Evolutionary conservation across 2,888 invertebrate species (phyloP).

Genomic region (Amphiduros pacificus): DNA sequence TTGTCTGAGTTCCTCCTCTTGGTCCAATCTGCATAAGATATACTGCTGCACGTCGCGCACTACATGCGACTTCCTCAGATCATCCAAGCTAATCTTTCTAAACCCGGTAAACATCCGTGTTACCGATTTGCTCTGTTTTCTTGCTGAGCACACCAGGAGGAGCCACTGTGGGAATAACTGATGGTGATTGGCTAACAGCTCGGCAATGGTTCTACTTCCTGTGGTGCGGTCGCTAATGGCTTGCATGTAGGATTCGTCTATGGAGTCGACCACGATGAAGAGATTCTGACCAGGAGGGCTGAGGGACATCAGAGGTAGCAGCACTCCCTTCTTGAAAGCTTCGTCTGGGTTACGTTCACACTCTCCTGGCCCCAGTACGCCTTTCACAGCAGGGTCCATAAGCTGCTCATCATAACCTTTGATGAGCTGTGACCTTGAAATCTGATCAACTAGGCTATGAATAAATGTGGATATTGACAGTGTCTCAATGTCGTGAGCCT

Average conservation of each 20-base stretch:
- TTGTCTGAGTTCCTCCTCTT: constrained; percentile 83
- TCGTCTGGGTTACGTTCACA: constrained; percentile 87
- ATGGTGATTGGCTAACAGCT: constrained; percentile 84
- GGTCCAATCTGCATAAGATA: constrained; percentile 81
- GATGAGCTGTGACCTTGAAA: constrained; percentile 63
- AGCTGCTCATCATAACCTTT: constrained; percentile 42
- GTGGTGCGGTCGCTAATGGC: constrained; percentile 29
- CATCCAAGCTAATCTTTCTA: constrained; percentile 87
- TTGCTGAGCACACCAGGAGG: constrained; percentile 82
- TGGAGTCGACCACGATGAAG: constrained; percentile 86
- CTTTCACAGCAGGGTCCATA: constrained; percentile 79
- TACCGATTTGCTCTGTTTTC: constrained; percentile 76
- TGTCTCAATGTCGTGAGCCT: constrained; percentile 65
- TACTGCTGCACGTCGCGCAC: constrained; percentile 95
- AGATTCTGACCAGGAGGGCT: constrained; percentile 80
- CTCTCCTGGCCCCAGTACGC: constrained; percentile 76
- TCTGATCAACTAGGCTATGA: constrained; percentile 64
- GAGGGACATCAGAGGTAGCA: constrained; percentile 84
- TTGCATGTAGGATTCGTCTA: constrained; percentile 72
- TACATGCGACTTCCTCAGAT: constrained; percentile 77
- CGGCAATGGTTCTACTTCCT: constrained; percentile 61
- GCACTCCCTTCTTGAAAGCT: constrained; percentile 82
- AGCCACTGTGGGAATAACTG: constrained; percentile 92
- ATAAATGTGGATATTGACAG: constrained; percentile 85
- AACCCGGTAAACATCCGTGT: constrained; percentile 75